phyloP scores from a whole-genome alignment of 2,888 invertebrate genomes.

The Cryptophagus acutangulus region DNA sequence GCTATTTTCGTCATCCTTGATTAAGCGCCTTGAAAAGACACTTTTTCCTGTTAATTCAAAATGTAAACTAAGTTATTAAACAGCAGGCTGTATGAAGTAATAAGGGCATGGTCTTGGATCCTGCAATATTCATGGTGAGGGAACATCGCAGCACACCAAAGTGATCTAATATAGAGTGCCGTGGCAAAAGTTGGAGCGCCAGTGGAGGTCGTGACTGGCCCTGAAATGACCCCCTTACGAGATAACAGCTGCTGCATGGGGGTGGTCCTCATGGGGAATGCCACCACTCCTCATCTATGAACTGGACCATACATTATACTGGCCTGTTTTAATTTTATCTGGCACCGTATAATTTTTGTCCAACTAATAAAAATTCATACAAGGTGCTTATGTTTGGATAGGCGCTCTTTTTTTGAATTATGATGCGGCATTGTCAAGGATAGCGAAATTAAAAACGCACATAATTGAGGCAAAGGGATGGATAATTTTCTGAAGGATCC shows the following conservation, averaged over 20 bases:
- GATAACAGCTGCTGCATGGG: constrained; percentile 23
- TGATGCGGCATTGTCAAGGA: too few species aligned
- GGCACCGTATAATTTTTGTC: constrained; percentile 11
- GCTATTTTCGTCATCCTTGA: too few species aligned
- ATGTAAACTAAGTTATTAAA: constrained; percentile 33
- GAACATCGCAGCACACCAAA: constrained; percentile 14
- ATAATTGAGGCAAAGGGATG: too few species aligned
- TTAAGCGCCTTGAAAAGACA: too few species aligned
- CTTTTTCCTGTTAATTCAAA: constrained; percentile 29
- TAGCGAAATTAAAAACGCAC: too few species aligned
- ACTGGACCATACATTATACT: constrained; percentile 26
- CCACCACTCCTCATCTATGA: constrained; percentile 22
- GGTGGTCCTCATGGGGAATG: constrained; percentile 1
- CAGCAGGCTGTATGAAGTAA: constrained; percentile 27
- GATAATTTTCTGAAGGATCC: too few species aligned
- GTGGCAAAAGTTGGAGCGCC: constrained; percentile 18
- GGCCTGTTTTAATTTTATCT: constrained; percentile 22
- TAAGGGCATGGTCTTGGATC: constrained; percentile 27
- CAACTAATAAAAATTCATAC: constrained; percentile 16
- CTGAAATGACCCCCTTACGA: constrained; percentile 21
- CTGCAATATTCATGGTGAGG: constrained; percentile 31
- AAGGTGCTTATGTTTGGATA: too few species aligned
- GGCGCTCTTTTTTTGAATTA: too few species aligned
- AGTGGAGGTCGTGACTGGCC: constrained; percentile 21
- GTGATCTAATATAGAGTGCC: constrained; percentile 16